Evolutionary conservation across 2,888 invertebrate genomes (phyloP).

Genomic region (Ormyrus nitidulus): DNA sequence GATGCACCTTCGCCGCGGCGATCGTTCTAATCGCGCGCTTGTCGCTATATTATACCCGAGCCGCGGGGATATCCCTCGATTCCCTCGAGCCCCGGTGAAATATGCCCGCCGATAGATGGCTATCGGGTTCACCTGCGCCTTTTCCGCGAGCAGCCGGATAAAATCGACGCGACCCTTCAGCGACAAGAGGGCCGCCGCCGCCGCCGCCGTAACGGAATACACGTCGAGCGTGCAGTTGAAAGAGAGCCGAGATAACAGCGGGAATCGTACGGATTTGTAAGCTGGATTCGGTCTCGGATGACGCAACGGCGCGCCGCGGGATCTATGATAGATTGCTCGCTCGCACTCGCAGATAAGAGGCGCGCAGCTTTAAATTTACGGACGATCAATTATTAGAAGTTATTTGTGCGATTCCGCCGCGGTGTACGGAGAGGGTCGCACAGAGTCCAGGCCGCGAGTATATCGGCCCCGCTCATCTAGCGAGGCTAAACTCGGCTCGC

Average conservation of each 20-base stretch:
- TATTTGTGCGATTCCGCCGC: too few relatives aligned
- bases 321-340: too few relatives aligned
- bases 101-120: constrained; percentile 57
- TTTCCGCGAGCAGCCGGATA: constrained; percentile 57
- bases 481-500: not conserved
- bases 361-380: too few relatives aligned
- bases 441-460: too few relatives aligned
- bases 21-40: not conserved
- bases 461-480: too few relatives aligned
- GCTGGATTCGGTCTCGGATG: too few relatives aligned
- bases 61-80: not conserved
- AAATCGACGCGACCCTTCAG: constrained; percentile 57
- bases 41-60: not conserved
- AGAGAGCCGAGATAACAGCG: not conserved
- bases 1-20: not conserved
- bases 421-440: too few relatives aligned
- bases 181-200: not conserved
- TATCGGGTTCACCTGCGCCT: constrained; percentile 57
- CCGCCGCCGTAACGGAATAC: constrained; percentile 11
- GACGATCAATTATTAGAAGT: too few relatives aligned
- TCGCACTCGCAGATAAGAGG: too few relatives aligned
- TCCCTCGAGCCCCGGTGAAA: constrained; percentile 44
- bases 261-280: not conserved
- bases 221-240: not conserved
- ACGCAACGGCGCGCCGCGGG: too few relatives aligned